Conservation (phyloP, 2,888 invertebrate species). For the Zygothrica quintamaculata region DNA sequence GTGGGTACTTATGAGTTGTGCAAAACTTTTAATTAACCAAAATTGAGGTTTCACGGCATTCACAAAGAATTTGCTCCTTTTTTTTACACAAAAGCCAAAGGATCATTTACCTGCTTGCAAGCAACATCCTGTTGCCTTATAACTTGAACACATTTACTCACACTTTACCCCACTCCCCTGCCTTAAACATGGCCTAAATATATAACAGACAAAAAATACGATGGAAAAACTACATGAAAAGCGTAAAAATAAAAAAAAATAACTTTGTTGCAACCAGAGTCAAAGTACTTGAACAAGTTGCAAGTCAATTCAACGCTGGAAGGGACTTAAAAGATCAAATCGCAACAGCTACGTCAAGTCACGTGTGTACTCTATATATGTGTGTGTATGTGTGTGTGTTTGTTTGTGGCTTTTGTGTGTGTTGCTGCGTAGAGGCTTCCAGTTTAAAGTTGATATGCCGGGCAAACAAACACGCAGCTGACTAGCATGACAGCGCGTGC, state of each 20-base stretch:
- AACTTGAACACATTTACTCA: conserved; percentile 13
- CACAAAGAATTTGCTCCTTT: conserved; percentile 56
- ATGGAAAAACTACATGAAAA: conserved; percentile 32
- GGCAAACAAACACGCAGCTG: background rate
- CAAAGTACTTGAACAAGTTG: conserved; percentile 58
- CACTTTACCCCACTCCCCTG: too few relatives aligned
- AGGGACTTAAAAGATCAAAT: conserved; percentile 64
- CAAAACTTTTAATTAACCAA: conserved; percentile 68
- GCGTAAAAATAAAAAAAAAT: too few relatives aligned
- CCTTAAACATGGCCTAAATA: background rate
- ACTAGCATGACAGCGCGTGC: background rate
- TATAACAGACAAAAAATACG: background rate
- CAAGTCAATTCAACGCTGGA: conserved; percentile 64
- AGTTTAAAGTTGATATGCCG: background rate
- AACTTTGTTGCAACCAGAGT: conserved; percentile 30
- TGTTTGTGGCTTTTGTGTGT: background rate
- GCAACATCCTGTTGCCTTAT: conserved; percentile 12
- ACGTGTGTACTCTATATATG: background rate
- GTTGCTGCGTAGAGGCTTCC: too few relatives aligned
- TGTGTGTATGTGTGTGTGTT: background rate
- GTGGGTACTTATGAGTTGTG: conserved; percentile 41
- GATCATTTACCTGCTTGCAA: conserved; percentile 35
- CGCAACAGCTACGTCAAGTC: conserved; percentile 31
- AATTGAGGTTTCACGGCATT: conserved; percentile 50
- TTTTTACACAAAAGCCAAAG: conserved; percentile 37